Evolutionary conservation across 2,888 invertebrate genomes (phyloP), one percentile per base, ranked within the genome.

Genomic region (Cheilosia vernalis): DNA sequence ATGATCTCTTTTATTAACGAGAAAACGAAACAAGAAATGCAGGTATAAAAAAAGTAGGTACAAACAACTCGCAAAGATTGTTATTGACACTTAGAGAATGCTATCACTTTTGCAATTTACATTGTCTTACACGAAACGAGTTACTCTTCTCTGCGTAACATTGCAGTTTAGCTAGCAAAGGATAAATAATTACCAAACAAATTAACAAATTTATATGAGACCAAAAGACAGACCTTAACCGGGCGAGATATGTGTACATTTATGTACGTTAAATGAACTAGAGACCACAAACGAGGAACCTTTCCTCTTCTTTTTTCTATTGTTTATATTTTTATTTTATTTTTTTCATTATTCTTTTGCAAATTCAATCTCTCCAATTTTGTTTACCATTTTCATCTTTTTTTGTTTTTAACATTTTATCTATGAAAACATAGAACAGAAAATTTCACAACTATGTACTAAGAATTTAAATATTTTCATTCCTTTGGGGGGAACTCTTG

Each of bases 41-140:
- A 58, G 55, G 55, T 67, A 47, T 76, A 67, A 73, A 69, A 74
- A 83, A 61, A 56, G 40, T n/a, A 42, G 21, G 61, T 63, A 74
- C 51, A 73, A 73, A 69, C 49, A 58, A 83, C 56, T 69, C 58
- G 63, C 67, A 64, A 74, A 79, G 51, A 69, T 37, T 37, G 37
- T 69, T 79, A 79, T 84, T 84, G 84, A 84, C 84, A 84, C 84
- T 84, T 79, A 74, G 84, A 84, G 84, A 84, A 74, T 70, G 74
- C 53, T 84, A 84, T 84, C 83, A 84, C 83, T 79, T 47, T 60
- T 61, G 64, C 51, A 78, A 73, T 73, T 63, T 66, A 64, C 24
- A 19, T 44, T 37, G 42, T 42, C 19, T 69, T 64, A 47, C 19
- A 69, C 33, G 72, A 19, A 72, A 49, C 49, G 55, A n/a, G 44